Evolutionary conservation across 2,888 invertebrate genomes (phyloP).

Genomic region (Polyommatus iphigenia): DNA sequence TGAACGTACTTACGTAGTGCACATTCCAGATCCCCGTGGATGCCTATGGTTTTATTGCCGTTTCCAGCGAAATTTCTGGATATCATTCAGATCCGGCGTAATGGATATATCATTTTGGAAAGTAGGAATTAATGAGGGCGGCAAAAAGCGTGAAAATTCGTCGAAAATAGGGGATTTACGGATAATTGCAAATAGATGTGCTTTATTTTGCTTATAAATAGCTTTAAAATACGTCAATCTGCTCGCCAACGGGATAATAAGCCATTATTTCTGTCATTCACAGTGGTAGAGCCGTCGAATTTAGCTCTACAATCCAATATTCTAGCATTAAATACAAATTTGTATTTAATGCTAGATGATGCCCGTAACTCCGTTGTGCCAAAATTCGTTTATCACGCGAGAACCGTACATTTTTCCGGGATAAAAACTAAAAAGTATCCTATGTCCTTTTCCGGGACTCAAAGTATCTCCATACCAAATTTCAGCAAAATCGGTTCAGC

Average conservation of each 20-base stretch:
- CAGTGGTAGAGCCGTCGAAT: no score
- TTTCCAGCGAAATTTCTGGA: conserved; percentile 23
- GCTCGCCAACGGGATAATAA: not conserved
- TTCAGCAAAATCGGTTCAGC: no score
- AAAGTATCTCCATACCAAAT: no score
- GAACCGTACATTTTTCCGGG: no score
- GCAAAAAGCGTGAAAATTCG: not conserved
- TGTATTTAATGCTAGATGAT: no score
- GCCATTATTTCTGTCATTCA: no score
- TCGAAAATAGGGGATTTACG: not conserved
- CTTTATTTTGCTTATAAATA: not conserved
- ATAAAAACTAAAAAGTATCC: no score
- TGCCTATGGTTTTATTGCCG: conserved; percentile 38
- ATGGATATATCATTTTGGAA: not conserved
- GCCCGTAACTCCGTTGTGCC: no score
- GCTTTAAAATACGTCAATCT: not conserved
- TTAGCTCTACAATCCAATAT: no score
- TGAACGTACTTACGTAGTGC: conserved; percentile 42
- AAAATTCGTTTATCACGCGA: no score
- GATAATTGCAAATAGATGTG: not conserved
- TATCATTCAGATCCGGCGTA: conserved; percentile 12
- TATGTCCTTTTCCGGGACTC: no score
- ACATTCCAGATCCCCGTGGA: conserved; percentile 41
- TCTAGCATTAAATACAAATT: no score
- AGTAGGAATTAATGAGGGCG: not conserved